Evolutionary conservation across 2,888 invertebrate genomes (phyloP).

Genomic region (Noctua janthina): DNA sequence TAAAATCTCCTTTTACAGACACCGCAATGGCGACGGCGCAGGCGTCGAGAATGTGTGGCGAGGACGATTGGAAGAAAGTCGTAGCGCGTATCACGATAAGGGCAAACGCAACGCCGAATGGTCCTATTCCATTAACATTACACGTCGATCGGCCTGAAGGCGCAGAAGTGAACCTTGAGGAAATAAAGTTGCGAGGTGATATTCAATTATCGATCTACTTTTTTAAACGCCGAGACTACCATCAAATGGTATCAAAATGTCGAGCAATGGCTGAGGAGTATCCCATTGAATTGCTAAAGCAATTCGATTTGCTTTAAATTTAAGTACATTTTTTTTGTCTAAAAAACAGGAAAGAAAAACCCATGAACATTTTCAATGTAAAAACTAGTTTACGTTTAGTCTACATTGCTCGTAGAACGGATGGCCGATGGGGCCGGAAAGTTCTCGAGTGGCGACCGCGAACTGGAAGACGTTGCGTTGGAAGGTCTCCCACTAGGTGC

Average conservation of each 20-base stretch:
- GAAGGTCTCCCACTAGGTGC: too few relatives aligned
- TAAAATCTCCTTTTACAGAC: background rate
- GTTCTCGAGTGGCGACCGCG: too few relatives aligned
- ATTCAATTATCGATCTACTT: slow-evolving; percentile 10
- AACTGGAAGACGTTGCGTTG: too few relatives aligned
- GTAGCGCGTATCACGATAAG: slow-evolving; percentile 21
- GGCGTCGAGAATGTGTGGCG: background rate
- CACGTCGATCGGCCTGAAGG: slow-evolving; percentile 5
- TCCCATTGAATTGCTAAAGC: slow-evolving; percentile 1
- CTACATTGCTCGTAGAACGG: too few relatives aligned
- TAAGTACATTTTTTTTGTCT: background rate
- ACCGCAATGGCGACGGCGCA: background rate
- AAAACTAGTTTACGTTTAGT: background rate
- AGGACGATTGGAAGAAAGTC: slow-evolving; percentile 15
- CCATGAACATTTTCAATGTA: background rate
- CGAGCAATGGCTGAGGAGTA: background rate
- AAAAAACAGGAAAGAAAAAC: too few relatives aligned
- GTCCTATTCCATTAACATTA: background rate
- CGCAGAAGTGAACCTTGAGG: background rate
- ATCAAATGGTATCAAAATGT: slow-evolving; percentile 4
- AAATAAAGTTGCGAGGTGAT: slow-evolving; percentile 3
- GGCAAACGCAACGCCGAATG: background rate
- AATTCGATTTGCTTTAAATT: slow-evolving; percentile 1
- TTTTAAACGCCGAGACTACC: slow-evolving; percentile 18
- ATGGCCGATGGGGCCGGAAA: too few relatives aligned